Evolutionary conservation across 2,797 vertebrate genomes (phyloP), one percentile per base, ranked within the genome.

Genomic region (Ceryle rudis): DNA sequence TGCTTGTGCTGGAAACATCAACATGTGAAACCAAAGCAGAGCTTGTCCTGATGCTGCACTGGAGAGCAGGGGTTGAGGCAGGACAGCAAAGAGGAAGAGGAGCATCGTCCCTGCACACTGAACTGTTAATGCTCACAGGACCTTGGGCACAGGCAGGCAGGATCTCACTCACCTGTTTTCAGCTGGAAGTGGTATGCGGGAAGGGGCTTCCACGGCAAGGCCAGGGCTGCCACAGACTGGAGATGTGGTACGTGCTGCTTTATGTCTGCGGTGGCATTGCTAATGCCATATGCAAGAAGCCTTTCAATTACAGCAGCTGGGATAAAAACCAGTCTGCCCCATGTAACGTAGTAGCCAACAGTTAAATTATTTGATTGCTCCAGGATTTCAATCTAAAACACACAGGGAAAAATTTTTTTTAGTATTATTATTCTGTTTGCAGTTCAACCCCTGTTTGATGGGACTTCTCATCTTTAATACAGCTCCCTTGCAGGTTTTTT

Each of bases 321-420:
- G 18, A 98, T 96, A 97, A 99, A 99, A 72, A 99, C 99, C 89
- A 98, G 95, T 67, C 98, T 98, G 55, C 98, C 98, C 81, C 97
- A 97, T 0, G 98, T 98, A 81, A 99, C 99, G 0, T 99, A 99
- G 97, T 99, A 99, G 57, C 98, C 99, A 65, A 99, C 98, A 0
- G 99, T 99, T 95, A 99, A 94, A 15, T 99, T 99, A 82, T 98
- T 98, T 31, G 98, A 98, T 35, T 98, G 96, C 85, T 98, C 97
- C 95, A 98, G 94, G 86, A 98, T 93, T 88, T 98, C 97, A 81
- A 98, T 92, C 98, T 98, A 70, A 84, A 97, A 93, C 85, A 80
- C 81, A 94, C 6, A 46, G 6, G 31, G 11, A 47, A 84, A 51
- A 1, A 3, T 2, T 9, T 37, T 15, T 33, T 19, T 55, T 41